Evolutionary conservation across 2,888 invertebrate genomes (phyloP).

Genomic region (Ophonus ardosiacus): DNA sequence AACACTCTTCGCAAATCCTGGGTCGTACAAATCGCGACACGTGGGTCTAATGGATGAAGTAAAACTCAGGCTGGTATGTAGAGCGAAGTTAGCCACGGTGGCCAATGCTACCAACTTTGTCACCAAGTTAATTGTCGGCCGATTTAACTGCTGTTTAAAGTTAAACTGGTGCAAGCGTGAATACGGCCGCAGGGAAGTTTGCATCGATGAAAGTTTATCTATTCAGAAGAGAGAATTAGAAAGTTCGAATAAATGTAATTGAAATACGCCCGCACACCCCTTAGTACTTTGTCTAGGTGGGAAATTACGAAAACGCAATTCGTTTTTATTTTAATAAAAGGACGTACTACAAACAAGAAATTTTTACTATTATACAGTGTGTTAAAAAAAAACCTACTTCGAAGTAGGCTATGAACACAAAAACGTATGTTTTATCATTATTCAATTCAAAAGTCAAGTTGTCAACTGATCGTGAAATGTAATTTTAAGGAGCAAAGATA

Average conservation of each 20-base stretch:
- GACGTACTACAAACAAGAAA: too few relatives aligned
- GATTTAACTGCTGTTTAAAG: conserved; percentile 61
- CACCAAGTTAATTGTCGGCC: conserved; percentile 60
- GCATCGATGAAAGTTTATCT: conserved; percentile 2
- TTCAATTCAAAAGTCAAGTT: too few relatives aligned
- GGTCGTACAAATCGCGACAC: conserved; percentile 26
- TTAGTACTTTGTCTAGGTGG: too few relatives aligned
- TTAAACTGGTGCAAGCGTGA: conserved; percentile 37
- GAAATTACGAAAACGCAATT: too few relatives aligned
- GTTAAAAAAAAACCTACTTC: too few relatives aligned
- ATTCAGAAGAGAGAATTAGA: not conserved
- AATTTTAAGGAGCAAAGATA: too few relatives aligned
- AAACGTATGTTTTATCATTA: too few relatives aligned
- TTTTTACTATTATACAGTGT: too few relatives aligned
- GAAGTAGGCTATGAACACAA: too few relatives aligned
- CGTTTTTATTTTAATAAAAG: too few relatives aligned
- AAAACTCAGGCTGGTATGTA: not conserved
- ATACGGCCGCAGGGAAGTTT: conserved; percentile 12
- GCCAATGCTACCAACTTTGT: conserved; percentile 50
- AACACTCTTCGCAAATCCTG: conserved; percentile 20
- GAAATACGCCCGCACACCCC: too few relatives aligned
- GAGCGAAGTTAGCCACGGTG: not conserved
- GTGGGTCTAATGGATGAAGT: conserved; percentile 34
- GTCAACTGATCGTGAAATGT: too few relatives aligned
- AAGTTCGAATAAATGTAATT: conserved; percentile 5